Conservation (phyloP, 2,888 invertebrate genomes). For the Athalia cordata region DNA sequence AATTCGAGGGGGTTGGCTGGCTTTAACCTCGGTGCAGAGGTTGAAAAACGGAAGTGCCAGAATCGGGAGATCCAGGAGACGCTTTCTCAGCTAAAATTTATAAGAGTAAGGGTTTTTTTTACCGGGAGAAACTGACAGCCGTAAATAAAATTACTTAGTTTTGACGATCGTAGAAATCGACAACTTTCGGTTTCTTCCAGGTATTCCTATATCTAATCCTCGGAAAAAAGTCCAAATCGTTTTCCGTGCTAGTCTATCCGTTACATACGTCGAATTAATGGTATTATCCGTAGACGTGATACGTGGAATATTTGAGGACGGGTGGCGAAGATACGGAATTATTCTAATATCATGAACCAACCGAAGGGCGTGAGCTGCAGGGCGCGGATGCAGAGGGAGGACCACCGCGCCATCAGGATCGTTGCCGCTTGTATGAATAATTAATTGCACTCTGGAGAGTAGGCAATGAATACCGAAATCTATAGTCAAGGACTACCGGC, state of each 20-base stretch:
- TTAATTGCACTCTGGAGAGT: conserved; percentile 36
- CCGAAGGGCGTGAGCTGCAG: background rate
- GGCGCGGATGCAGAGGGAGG: background rate
- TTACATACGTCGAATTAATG: background rate
- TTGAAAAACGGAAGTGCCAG: background rate
- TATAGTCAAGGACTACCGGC: background rate
- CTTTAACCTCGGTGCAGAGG: background rate
- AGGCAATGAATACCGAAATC: conserved; percentile 38
- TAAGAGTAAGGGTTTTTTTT: conserved; percentile 15
- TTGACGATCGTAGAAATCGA: background rate
- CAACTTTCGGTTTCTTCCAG: background rate
- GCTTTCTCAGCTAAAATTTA: conserved; percentile 39
- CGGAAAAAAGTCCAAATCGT: background rate
- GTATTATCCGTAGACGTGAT: background rate
- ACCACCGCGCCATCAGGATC: background rate
- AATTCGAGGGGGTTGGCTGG: conserved; percentile 50
- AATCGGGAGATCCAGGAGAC: background rate
- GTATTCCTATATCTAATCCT: background rate
- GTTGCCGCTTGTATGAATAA: conserved; percentile 30
- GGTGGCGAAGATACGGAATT: conserved; percentile 17
- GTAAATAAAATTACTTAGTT: conserved; percentile 29
- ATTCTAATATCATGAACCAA: conserved; percentile 8
- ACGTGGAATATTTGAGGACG: conserved; percentile 13
- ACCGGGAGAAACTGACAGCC: conserved; percentile 16
- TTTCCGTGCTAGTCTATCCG: background rate